phyloP scores from a whole-genome alignment of 2,113 vertebrate genomes.

The Gyps fulvus region DNA sequence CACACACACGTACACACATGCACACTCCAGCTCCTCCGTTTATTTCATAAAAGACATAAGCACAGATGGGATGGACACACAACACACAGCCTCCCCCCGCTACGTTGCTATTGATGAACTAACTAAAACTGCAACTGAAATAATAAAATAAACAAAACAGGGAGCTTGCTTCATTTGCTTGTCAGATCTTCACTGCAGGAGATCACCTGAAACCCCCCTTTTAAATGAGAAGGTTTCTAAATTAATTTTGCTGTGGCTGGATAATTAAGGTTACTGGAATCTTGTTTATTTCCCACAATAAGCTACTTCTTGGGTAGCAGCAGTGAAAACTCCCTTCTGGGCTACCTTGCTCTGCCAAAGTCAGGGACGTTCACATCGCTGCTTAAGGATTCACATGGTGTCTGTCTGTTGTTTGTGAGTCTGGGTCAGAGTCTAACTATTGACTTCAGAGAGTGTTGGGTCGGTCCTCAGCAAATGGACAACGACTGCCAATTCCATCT shows the following conservation, averaged over 20 bases:
- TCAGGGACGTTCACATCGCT: neutral
- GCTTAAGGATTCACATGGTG: conserved; percentile 6
- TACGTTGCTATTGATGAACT: neutral
- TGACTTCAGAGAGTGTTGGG: conserved; percentile 26
- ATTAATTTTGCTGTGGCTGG: neutral
- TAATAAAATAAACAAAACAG: neutral
- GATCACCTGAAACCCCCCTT: neutral
- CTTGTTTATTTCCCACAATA: neutral
- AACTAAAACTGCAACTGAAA: neutral
- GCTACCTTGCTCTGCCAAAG: neutral
- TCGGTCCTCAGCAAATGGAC: neutral
- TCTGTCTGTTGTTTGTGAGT: conserved; percentile 15
- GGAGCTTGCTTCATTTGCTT: neutral
- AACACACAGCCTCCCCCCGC: neutral
- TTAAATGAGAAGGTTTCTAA: neutral
- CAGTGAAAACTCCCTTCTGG: neutral
- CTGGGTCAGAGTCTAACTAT: conserved; percentile 41
- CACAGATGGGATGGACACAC: neutral
- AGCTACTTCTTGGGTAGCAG: neutral
- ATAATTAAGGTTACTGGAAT: neutral
- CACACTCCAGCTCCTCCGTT: neutral
- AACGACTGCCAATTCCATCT: neutral
- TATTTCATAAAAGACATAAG: neutral
- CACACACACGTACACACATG: neutral
- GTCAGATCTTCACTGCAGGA: neutral